A percentile compares a stretch with the other conserved stretches of the same genome.
Conservation (phyloP, 1,140 invertebrate genomes). For the Drosophila erecta region DNA sequence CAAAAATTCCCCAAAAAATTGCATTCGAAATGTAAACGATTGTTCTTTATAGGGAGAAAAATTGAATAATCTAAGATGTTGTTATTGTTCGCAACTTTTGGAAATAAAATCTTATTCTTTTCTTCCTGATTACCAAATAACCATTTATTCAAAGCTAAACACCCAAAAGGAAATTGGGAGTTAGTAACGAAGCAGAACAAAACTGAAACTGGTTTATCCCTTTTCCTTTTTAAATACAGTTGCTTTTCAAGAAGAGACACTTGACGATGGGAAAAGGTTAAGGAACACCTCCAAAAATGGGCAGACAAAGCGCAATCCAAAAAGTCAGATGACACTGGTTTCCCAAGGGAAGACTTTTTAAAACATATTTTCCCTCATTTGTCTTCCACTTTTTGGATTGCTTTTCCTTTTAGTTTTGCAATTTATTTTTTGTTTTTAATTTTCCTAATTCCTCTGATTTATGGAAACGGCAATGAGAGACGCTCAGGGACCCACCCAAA, state of each 20-base stretch:
- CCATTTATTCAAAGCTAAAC: slow-evolving; percentile 1
- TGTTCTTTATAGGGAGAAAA: neutral
- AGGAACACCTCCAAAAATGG: slow-evolving; percentile 11
- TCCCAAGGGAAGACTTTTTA: neutral
- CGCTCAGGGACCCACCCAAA: slow-evolving; percentile 5
- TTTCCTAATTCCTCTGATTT: slow-evolving; percentile 78
- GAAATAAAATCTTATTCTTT: neutral
- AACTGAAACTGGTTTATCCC: slow-evolving; percentile 78
- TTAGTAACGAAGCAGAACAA: slow-evolving; percentile 39
- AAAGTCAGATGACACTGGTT: neutral
- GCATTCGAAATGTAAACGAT: neutral
- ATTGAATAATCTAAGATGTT: neutral
- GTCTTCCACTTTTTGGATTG: slow-evolving; percentile 4
- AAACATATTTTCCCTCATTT: slow-evolving; percentile 15
- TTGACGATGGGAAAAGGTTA: neutral
- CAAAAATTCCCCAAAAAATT: neutral
- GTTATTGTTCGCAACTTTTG: neutral
- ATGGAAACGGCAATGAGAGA: slow-evolving; percentile 28
- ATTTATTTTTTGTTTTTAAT: slow-evolving; percentile 12
- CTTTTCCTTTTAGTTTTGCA: slow-evolving; percentile 4
- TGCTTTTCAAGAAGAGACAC: slow-evolving; percentile 54
- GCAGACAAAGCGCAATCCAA: neutral
- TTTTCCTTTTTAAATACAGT: slow-evolving; percentile 83
- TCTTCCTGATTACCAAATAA: neutral
- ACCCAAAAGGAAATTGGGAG: slow-evolving; percentile 71